Evolutionary conservation across 2,888 invertebrate species (phyloP), one percentile per base, ranked within the genome.

Genomic region (Mellilla xanthometata): DNA sequence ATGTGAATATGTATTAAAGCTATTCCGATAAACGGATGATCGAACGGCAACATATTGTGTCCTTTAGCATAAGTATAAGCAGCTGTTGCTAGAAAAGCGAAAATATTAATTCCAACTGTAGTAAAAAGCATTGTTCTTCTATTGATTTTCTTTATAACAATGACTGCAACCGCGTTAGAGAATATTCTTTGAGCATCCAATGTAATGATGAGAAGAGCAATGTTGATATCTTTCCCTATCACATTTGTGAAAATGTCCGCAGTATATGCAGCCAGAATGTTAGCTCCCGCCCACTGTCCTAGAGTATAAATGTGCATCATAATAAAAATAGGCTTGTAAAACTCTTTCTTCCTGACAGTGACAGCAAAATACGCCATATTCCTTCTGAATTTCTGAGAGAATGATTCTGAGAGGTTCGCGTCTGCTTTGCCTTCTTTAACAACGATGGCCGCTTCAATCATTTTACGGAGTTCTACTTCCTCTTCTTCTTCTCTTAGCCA

Each of bases 401-500:
- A 49, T 0, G 62, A 52, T 27, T 68, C 62, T 1, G 65, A 58
- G 11, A 67, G 28, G 24, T 67, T 62, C 0, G 61, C 72, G 1
- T 69, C 72, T 1, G 40, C 54, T 54, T 72, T 76, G 2, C 68
- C 63, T 50, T 76, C 71, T 54, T 63, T 42, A 0, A 69, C 52
- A n/a, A 71, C 54, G 7, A 62, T 75, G 63, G 60, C 79, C 44
- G 57, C 76, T 60, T 52, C 74, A 12, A 83, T 74, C 72, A 83
- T 74, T 35, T 65, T 67, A 4, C 72, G 64, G 8, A 76, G 41
- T 49, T 75, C 75, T 0, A 87, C 89, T 12, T 75, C 69, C 46
- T 72, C 70, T 0, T 64, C 65, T 7, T 71, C 62, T 2, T 91
- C 92, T 53, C 92, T 76, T 32, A 91, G 82, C 80, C 87, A 91